Evolutionary conservation across 2,888 invertebrate species (phyloP), one percentile per base, ranked within the genome.

Genomic region (Tethea ocularis): DNA sequence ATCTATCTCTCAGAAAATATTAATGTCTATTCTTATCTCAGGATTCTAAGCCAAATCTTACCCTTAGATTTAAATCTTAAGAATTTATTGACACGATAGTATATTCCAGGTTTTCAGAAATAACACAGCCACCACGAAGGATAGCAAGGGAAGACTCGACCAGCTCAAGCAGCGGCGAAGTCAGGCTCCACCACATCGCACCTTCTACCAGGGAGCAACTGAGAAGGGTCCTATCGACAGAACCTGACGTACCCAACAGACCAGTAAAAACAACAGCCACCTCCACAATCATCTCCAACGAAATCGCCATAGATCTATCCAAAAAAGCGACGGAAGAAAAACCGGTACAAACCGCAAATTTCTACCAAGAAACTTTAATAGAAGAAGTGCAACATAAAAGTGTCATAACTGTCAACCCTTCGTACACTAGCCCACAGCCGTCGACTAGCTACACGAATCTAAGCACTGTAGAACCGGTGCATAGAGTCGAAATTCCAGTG

Each of bases 321-420:
- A 87, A 82, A 59, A 88, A 87, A 64, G 36, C 72, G 2, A 68
- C 66, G 26, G 83, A 82, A 1, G 67, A 73, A 0, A 80, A 76
- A 67, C 82, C 84, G 5, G 72, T 80, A 0, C 67, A 88, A 57
- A 84, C 83, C 6, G 88, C 91, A 0, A 92, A 92, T 62, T 93
- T 93, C 70, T 93, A 93, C 77, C 89, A 91, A 70, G 93, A 93
- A 66, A 92, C 92, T 0, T 72, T 91, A 26, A 52, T 77, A 0
- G 89, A 89, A 0, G 89, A 87, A 3, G 71, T 78, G 0, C 82
- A 77, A 41, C 87, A 88, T 57, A 81, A 75, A 57, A 89, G 89
- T 60, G 93, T 93, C 10, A 93, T 93, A 1, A 87, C 81, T 51
- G 64, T 84, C 0, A 93, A 93, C 41, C 93, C 92, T 0, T 86